A percentile compares a stretch with the other conserved stretches of the same genome.
Evolutionary conservation across 1,140 invertebrate genomes (phyloP).

Genomic region (Sycophila sp.): DNA sequence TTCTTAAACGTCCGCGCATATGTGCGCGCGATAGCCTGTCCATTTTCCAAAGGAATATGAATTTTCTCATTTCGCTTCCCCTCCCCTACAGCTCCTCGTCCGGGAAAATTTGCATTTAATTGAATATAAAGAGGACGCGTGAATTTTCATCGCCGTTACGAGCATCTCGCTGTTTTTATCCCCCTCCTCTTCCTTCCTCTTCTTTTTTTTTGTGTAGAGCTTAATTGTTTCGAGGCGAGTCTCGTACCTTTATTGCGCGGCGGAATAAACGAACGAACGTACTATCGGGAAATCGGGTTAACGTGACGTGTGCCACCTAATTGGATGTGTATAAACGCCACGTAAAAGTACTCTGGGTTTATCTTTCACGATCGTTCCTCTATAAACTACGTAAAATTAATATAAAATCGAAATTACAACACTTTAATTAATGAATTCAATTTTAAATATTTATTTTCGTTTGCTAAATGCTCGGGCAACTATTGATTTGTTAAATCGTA

Average conservation of each 20-base stretch:
- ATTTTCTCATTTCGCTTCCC: slow-evolving; percentile 22
- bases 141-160: slow-evolving; percentile 7
- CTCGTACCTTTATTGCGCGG: not conserved
- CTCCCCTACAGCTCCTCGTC: too few species aligned
- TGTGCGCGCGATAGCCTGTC: not conserved
- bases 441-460: too few species aligned
- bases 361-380: too few species aligned
- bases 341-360: too few species aligned
- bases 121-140: slow-evolving; percentile 15
- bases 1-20: slow-evolving; percentile 13
- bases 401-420: too few species aligned
- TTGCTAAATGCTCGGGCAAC: too few species aligned
- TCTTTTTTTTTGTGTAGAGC: not conserved
- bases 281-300: slow-evolving; percentile 15
- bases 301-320: not conserved
- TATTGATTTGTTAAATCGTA: too few species aligned
- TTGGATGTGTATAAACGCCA: not conserved
- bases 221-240: not conserved
- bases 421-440: too few species aligned
- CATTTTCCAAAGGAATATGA: slow-evolving; percentile 16
- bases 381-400: too few species aligned
- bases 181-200: not conserved
- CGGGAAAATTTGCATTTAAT: slow-evolving; percentile 34
- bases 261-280: not conserved
- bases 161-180: not conserved